A percentile compares a stretch with the other conserved stretches of the same genome.
Evolutionary conservation across 2,888 invertebrate genomes (phyloP).

Genomic region (Apamea anceps): DNA sequence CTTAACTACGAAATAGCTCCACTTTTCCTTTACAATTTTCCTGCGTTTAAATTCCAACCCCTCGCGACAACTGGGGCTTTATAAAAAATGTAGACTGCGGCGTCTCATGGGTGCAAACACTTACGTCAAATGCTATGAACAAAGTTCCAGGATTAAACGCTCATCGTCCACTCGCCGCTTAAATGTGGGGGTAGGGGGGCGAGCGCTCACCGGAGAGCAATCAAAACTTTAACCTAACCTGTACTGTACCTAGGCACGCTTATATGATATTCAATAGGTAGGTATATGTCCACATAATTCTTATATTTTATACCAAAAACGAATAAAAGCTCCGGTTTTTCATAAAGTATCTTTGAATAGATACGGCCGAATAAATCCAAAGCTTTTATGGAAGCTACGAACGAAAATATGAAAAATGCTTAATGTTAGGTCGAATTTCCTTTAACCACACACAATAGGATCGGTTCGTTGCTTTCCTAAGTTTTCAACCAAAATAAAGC

Average conservation of each 20-base stretch:
- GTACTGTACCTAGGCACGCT: conserved; percentile 44
- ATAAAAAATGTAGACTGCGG: conserved; percentile 48
- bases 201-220: conserved; percentile 67
- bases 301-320: conserved; percentile 10
- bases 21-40: conserved; percentile 4
- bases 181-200: conserved; percentile 26
- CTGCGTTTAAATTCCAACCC: conserved; percentile 8
- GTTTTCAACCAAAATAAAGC: conserved; percentile 12
- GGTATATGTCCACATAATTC: not conserved
- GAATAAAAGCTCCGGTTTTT: conserved; percentile 2
- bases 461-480: conserved; percentile 4
- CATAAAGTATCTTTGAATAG: conserved; percentile 11
- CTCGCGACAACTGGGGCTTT: conserved; percentile 6
- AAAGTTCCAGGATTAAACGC: conserved; percentile 75
- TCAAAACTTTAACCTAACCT: conserved; percentile 73
- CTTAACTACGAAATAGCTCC: too few relatives aligned
- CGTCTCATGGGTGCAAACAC: conserved; percentile 53
- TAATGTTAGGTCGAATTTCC: not conserved
- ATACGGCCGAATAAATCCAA: conserved; percentile 20
- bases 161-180: conserved; percentile 63
- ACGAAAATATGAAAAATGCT: not conserved
- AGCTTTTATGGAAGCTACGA: conserved; percentile 21
- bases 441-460: not conserved
- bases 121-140: conserved; percentile 66
- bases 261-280: conserved; percentile 30